Percentiles rank a stretch among this genome's conserved stretches.
phyloP scores from a whole-genome alignment of 2,888 invertebrate genomes.

The Chaetogeoica ovagalla region DNA sequence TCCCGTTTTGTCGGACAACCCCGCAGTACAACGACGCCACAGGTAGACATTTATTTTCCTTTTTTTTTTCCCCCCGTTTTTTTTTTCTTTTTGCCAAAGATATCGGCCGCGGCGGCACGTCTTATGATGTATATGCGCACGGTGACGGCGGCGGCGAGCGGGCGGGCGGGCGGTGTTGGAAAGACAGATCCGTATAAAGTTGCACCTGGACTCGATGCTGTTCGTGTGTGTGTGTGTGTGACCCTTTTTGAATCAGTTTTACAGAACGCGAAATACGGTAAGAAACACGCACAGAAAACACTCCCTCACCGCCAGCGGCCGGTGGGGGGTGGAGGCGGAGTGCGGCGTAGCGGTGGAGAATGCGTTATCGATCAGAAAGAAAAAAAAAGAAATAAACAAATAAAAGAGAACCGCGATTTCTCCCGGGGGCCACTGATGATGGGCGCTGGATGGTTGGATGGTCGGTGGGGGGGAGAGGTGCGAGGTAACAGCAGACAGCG shows the following conservation, averaged over 20 bases:
- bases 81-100: conserved; percentile 45
- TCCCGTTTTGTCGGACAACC: conserved; percentile 9
- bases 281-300: no score
- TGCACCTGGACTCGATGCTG: conserved; percentile 39
- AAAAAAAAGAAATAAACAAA: conserved; percentile 17
- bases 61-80: neutral
- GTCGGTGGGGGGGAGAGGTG: no score
- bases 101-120: conserved; percentile 28
- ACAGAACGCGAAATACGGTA: conserved; percentile 32
- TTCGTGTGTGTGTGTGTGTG: conserved; percentile 3
- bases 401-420: conserved; percentile 42
- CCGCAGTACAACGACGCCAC: no score
- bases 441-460: no score
- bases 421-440: neutral
- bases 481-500: conserved; percentile 40
- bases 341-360: neutral
- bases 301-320: neutral
- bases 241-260: conserved; percentile 48
- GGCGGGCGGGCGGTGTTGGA: no score
- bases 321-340: neutral
- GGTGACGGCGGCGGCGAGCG: no score
- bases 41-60: conserved; percentile 31
- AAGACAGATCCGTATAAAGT: neutral
- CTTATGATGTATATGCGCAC: neutral
- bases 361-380: conserved; percentile 6